phyloP scores from a whole-genome alignment of 2,888 invertebrate genomes.

The Galerucella calmariensis region DNA sequence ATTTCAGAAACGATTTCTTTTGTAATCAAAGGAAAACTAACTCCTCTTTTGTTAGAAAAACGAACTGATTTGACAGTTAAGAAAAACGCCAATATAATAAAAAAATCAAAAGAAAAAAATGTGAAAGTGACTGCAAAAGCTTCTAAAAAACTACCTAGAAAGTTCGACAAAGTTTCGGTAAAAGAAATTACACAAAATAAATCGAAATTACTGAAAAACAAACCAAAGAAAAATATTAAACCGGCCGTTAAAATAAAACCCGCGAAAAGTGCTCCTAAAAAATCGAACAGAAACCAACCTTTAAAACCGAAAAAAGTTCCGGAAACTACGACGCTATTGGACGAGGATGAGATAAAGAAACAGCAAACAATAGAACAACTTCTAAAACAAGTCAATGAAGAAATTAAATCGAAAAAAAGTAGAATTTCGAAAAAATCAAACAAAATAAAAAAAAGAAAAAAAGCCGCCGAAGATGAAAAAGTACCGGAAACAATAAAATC shows the following conservation, averaged over 20 bases:
- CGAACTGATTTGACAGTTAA: constrained; percentile 47
- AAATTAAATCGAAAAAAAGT: constrained; percentile 34
- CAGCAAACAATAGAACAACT: constrained; percentile 38
- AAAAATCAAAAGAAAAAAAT: constrained; percentile 46
- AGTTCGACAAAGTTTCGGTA: constrained; percentile 34
- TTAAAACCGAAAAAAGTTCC: constrained; percentile 47
- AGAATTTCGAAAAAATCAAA: constrained; percentile 14
- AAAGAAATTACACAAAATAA: constrained; percentile 35
- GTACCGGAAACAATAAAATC: constrained; percentile 6
- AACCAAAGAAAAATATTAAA: constrained; percentile 38
- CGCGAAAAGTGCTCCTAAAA: constrained; percentile 52
- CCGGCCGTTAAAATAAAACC: constrained; percentile 35
- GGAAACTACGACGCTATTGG: constrained; percentile 49
- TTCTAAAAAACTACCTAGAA: constrained; percentile 52
- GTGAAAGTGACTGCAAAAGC: constrained; percentile 48
- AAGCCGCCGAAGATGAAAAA: not conserved
- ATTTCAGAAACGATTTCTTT: constrained; percentile 62
- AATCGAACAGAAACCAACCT: constrained; percentile 32
- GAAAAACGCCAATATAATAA: constrained; percentile 43
- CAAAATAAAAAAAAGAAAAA: constrained; percentile 34
- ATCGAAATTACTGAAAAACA: constrained; percentile 25
- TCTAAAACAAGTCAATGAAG: constrained; percentile 40
- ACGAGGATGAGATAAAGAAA: constrained; percentile 49
- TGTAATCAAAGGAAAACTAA: constrained; percentile 62
- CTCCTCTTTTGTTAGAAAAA: constrained; percentile 51